Conservation (phyloP, 1,140 invertebrate genomes). For the Geopemphigus sp. region DNA sequence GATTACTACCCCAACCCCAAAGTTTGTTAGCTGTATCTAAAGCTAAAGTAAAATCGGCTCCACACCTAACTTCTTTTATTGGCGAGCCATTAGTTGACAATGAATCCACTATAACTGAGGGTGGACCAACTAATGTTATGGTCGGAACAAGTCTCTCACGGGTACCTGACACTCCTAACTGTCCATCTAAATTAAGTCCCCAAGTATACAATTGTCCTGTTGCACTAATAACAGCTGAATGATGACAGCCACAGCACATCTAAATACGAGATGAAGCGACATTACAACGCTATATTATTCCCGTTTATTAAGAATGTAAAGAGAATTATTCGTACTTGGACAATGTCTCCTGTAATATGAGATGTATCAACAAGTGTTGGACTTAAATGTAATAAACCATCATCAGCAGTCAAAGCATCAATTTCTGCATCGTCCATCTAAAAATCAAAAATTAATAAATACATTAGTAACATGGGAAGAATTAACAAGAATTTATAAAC, state of each 20-base stretch:
- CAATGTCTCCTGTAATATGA: conserved; percentile 61
- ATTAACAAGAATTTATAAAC: background rate
- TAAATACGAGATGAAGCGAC: conserved; percentile 53
- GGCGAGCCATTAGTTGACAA: conserved; percentile 38
- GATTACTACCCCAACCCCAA: conserved; percentile 67
- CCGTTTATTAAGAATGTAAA: background rate
- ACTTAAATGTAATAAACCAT: conserved; percentile 57
- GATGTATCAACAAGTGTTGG: conserved; percentile 63
- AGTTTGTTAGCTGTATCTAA: conserved; percentile 61
- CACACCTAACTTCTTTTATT: conserved; percentile 61
- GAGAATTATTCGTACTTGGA: conserved; percentile 57
- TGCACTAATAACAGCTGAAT: conserved; percentile 66
- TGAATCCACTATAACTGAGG: conserved; percentile 50
- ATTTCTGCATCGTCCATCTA: conserved; percentile 41
- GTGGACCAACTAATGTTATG: conserved; percentile 54
- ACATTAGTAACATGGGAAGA: background rate
- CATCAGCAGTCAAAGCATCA: conserved; percentile 51
- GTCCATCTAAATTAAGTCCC: conserved; percentile 71
- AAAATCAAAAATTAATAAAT: background rate
- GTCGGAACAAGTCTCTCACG: conserved; percentile 59
- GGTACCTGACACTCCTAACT: conserved; percentile 64
- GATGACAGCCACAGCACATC: conserved; percentile 68
- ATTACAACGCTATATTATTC: background rate
- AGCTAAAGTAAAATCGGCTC: conserved; percentile 70
- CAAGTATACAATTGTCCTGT: conserved; percentile 67